Conservation (phyloP, 23 tunicate species). For the Trididemnum nubilum region DNA sequence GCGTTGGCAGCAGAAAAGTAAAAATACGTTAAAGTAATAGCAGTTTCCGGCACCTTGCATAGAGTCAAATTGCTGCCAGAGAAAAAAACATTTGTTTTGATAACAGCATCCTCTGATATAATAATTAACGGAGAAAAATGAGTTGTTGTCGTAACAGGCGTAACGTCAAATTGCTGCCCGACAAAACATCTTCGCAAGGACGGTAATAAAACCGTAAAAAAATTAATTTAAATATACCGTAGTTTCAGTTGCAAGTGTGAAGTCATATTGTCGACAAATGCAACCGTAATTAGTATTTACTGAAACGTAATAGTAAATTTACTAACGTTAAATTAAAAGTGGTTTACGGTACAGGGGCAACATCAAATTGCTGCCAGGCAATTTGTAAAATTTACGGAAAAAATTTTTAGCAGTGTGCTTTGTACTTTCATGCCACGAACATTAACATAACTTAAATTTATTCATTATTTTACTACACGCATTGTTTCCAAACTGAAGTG, state of each 20-base stretch:
- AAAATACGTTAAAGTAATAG: neutral
- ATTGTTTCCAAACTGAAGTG: too few relatives aligned
- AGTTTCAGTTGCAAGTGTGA: neutral
- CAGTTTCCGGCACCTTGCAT: neutral
- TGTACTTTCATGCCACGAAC: too few relatives aligned
- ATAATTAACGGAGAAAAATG: neutral
- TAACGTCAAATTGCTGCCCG: neutral
- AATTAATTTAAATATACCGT: neutral
- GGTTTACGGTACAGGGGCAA: neutral
- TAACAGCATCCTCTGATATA: neutral
- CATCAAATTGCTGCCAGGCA: neutral
- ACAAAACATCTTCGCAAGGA: neutral
- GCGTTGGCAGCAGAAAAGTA: too few relatives aligned
- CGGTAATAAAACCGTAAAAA: neutral
- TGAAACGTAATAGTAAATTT: neutral
- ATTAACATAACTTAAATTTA: too few relatives aligned
- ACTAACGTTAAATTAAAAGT: neutral
- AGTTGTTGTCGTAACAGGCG: neutral
- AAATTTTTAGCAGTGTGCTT: neutral
- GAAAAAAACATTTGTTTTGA: neutral
- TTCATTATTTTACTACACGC: too few relatives aligned
- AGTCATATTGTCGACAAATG: neutral
- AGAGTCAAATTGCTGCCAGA: neutral
- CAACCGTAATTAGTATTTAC: neutral
- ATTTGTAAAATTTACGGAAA: neutral